Conservation (phyloP, 2,888 invertebrate genomes). For the Acrocera orbiculus region DNA sequence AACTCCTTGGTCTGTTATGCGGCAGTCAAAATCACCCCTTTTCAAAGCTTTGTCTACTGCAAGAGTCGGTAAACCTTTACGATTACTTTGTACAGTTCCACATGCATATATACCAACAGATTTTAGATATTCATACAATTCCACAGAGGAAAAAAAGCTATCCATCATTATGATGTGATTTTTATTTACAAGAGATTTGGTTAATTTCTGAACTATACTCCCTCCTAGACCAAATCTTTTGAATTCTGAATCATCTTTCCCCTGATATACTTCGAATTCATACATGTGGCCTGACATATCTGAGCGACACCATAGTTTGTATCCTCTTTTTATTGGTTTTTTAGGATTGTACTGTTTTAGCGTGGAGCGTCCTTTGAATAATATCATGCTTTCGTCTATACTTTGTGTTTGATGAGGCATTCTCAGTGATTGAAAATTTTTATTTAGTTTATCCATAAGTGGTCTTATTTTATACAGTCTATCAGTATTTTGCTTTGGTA, state of each 20-base stretch:
- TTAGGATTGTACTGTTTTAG: conserved; percentile 5
- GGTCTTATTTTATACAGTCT: background rate
- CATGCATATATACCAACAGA: conserved; percentile 1
- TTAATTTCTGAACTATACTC: conserved; percentile 1
- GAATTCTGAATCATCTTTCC: background rate
- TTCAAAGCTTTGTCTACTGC: background rate
- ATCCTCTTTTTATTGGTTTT: conserved; percentile 7
- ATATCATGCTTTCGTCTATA: background rate
- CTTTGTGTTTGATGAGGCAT: background rate
- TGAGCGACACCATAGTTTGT: conserved; percentile 1
- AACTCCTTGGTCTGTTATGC: background rate
- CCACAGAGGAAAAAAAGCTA: conserved; percentile 3
- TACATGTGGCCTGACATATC: background rate
- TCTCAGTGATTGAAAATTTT: background rate
- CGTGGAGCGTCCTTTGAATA: conserved; percentile 4
- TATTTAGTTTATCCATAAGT: background rate
- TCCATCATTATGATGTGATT: conserved; percentile 2
- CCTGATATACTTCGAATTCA: background rate
- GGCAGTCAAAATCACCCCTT: background rate
- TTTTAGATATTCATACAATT: conserved; percentile 1
- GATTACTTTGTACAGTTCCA: conserved; percentile 1
- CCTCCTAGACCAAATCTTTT: background rate
- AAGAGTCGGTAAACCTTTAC: background rate
- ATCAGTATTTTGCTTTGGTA: background rate
- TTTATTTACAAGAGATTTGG: background rate